A percentile compares a stretch with the other conserved stretches of the same genome.
These are phyloP conservation scores for Piaya cayana DNA, from an alignment of 2,113 vertebrate genomes.

Conservation along the genomic window DNA sequence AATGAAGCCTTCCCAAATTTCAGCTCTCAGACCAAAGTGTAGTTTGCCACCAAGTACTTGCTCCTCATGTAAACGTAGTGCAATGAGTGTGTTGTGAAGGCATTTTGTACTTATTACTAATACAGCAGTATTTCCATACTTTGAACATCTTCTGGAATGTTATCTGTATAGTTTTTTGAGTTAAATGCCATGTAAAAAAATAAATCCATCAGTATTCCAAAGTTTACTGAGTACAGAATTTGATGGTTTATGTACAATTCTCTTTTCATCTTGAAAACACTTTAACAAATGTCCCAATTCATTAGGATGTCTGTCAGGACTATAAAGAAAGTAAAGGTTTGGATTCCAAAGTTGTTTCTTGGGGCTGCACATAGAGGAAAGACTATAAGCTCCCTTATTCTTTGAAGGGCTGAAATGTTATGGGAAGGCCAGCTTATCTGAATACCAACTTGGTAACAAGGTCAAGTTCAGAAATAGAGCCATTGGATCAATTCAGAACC, in stretches of 20 bases:
- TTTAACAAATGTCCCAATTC: not conserved
- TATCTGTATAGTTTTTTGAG: not conserved
- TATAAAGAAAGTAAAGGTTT: not conserved
- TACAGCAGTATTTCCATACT: not conserved
- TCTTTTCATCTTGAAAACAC: not conserved
- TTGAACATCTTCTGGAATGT: not conserved
- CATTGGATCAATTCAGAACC: not conserved
- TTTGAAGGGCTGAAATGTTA: not conserved
- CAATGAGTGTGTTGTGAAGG: not conserved
- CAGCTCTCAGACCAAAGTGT: not conserved
- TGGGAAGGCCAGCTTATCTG: not conserved
- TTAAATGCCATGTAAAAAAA: not conserved
- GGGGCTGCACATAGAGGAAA: not conserved
- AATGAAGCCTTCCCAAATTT: not conserved
- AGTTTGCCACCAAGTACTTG: not conserved
- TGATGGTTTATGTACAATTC: not conserved
- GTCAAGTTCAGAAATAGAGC: not conserved
- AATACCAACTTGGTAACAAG: not conserved
- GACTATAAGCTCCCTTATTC: not conserved
- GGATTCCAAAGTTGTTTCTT: not conserved
- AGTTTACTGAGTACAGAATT: not conserved
- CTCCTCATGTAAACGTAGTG: accelerated
- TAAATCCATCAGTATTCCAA: not conserved
- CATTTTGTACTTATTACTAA: not conserved
- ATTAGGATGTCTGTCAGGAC: not conserved